These are phyloP conservation scores for Morone saxatilis DNA, from an alignment of 2,113 vertebrate genomes.

Conservation along the genomic window DNA sequence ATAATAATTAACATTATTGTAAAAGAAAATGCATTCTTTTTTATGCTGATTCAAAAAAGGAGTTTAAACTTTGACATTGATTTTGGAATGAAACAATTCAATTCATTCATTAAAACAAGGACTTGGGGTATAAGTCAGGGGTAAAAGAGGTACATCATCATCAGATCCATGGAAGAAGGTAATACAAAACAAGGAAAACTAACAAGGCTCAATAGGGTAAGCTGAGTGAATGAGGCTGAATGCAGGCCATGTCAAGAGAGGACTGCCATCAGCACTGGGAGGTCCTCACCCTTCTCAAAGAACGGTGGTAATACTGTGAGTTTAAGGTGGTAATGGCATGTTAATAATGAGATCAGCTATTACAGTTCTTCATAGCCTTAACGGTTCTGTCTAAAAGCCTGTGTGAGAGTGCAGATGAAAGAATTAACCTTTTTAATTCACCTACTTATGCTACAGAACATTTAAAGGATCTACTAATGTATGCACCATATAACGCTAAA, in stretches of 20 bases:
- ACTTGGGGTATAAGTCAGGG: neutral
- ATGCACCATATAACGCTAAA: neutral
- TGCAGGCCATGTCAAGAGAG: neutral
- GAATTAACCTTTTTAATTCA: neutral
- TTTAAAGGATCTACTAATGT: neutral
- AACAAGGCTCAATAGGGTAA: neutral
- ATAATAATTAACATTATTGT: neutral
- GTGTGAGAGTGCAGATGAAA: neutral
- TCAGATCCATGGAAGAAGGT: neutral
- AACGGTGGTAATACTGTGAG: neutral
- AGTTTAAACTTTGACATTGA: neutral
- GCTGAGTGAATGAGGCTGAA: neutral
- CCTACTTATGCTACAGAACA: neutral
- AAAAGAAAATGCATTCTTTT: neutral
- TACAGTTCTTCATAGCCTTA: neutral
- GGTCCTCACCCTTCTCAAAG: neutral
- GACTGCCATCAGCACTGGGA: neutral
- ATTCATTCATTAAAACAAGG: neutral
- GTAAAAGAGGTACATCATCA: neutral
- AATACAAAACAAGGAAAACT: neutral
- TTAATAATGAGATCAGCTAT: neutral
- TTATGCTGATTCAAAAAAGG: neutral
- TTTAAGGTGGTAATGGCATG: neutral
- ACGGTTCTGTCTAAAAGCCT: neutral
- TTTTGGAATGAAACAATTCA: conserved; percentile 33